These are phyloP conservation scores for Melanargia galathea DNA, from an alignment of 2,888 invertebrate species.

Conservation along the genomic window DNA sequence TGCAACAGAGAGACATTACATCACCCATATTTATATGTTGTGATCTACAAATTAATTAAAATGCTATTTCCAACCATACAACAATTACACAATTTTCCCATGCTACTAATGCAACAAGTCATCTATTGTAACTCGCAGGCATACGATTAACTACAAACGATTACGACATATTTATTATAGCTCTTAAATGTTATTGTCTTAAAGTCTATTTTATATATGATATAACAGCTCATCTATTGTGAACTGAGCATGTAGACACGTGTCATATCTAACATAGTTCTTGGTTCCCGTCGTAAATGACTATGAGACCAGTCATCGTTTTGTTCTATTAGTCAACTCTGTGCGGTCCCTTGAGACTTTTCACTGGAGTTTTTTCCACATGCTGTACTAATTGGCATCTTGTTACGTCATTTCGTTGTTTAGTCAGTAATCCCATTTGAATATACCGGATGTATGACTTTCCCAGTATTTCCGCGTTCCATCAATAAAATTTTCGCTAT, in stretches of 20 bases:
- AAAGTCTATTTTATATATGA: conserved; percentile 14
- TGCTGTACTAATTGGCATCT: conserved; percentile 11
- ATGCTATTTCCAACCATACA: conserved; percentile 26
- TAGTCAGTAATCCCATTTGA: conserved; percentile 3
- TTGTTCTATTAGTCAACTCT: conserved; percentile 37
- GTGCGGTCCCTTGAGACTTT: conserved; percentile 26
- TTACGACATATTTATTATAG: conserved; percentile 6
- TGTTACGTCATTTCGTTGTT: conserved; percentile 12
- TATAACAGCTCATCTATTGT: conserved; percentile 9
- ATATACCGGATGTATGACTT: neutral
- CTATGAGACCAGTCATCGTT: conserved; percentile 39
- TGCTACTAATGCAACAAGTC: conserved; percentile 40
- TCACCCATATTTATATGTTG: conserved; percentile 25
- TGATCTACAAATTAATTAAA: conserved; percentile 24
- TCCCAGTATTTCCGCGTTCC: neutral
- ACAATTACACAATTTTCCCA: conserved; percentile 45
- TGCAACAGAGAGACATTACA: conserved; percentile 23
- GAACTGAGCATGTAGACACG: conserved; percentile 26
- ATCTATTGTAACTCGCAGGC: conserved; percentile 34
- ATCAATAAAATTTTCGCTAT: neutral
- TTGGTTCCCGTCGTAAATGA: conserved; percentile 39
- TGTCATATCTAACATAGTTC: conserved; percentile 39
- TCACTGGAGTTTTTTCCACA: conserved; percentile 21
- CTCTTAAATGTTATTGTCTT: conserved; percentile 5
- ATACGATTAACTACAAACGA: conserved; percentile 25